phyloP scores from a whole-genome alignment of 2,797 vertebrate species.

The Arctocebus calabarensis region DNA sequence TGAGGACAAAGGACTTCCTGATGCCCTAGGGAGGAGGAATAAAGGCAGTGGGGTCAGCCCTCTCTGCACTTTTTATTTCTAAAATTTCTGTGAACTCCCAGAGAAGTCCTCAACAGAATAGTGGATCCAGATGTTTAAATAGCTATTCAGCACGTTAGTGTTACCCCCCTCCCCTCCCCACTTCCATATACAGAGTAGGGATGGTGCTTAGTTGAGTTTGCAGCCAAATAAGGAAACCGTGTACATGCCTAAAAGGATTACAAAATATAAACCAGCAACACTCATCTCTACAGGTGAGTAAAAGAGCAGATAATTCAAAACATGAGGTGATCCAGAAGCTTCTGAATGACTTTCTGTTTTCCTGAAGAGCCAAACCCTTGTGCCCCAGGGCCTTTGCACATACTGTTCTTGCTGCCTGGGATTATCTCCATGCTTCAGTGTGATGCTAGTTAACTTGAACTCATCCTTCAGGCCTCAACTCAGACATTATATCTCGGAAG shows the following conservation, averaged over 20 bases:
- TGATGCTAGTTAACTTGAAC: neutral
- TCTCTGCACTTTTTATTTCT: accelerated
- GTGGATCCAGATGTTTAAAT: neutral
- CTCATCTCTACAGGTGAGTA: neutral
- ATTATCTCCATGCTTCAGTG: neutral
- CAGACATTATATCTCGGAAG: neutral
- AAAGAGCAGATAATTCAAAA: neutral
- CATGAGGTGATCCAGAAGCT: neutral
- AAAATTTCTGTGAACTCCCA: neutral
- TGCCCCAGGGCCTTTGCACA: neutral
- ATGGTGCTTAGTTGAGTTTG: neutral
- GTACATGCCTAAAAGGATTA: neutral
- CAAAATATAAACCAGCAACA: neutral
- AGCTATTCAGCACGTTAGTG: neutral
- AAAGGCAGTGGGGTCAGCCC: neutral
- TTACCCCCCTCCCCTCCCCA: no score
- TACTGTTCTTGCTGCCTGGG: neutral
- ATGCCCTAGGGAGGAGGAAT: neutral
- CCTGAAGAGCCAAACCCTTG: neutral
- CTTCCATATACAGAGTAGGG: neutral
- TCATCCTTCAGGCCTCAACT: neutral
- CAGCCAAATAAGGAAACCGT: neutral
- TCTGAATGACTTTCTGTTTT: neutral
- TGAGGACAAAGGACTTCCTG: neutral
- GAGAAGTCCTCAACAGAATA: no score